Evolutionary conservation across 2,888 invertebrate genomes (phyloP), one percentile per base, ranked within the genome.

Genomic region (Metalampra italica): DNA sequence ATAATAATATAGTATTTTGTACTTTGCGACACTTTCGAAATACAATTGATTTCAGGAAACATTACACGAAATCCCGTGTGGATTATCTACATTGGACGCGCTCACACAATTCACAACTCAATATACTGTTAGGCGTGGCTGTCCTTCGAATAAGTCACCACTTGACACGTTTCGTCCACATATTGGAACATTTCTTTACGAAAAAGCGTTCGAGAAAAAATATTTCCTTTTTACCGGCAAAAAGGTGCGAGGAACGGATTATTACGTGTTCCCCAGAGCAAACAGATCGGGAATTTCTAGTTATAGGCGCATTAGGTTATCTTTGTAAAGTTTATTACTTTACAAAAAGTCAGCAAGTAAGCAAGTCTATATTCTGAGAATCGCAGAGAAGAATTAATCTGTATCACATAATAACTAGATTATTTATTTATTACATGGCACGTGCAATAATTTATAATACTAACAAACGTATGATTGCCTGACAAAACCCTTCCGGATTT

Each of bases 41-140:
- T 3, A 22, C 22, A 22, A 22, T 5, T 3, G 22, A 2, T 22
- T 22, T 22, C 22, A 22, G 22, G 22, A 22, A 22, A 22, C 22
- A 3, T 22, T 22, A 22, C 22, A 22, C 22, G 22, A 50, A 39
- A 29, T 30, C 41, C 37, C 30, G 5, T 5, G 3, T n/a, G n/a
- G n/a, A n/a, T 22, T 22, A 22, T 22, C 22, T 22, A 50, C 9
- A 49, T 30, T 45, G 40, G 44, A 37, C 32, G 22, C 30, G 42
- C 11, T 46, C 34, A 13, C 39, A 39, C 39, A 3, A 39, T n/a
- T 40, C 44, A 9, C 43, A 50, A 54, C 53, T 57, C 62, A 62
- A 66, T 64, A 66, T 66, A 57, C 55, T 54, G 51, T 51, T 57
- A 60, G 64, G 63, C 59, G 61, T 59, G 60, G 55, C 49, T 43